Percentiles rank a stretch among this genome's conserved stretches.
Evolutionary conservation across 2,888 invertebrate genomes (phyloP).

Genomic region (Drosophila pseudotakahashii): DNA sequence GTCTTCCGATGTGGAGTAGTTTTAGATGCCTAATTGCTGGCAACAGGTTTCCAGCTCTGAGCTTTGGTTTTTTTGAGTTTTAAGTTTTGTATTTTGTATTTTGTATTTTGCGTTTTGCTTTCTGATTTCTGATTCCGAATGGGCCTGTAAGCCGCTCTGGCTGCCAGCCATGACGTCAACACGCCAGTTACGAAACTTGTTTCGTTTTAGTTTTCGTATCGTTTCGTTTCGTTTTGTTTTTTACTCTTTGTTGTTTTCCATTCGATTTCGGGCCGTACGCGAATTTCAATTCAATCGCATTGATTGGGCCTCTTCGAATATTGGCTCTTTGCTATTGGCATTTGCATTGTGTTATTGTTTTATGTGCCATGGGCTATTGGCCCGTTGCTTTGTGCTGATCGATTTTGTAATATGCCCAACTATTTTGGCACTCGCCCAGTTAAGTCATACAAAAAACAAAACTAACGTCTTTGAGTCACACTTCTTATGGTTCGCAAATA

Average conservation of each 20-base stretch:
- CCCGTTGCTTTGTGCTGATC: constrained; percentile 33
- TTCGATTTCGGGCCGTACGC: constrained; percentile 60
- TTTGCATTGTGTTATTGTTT: constrained; percentile 62
- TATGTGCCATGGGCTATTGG: constrained; percentile 54
- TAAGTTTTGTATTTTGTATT: constrained; percentile 10
- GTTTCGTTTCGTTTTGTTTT: constrained; percentile 67
- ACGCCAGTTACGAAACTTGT: constrained; percentile 81
- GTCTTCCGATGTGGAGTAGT: constrained; percentile 68
- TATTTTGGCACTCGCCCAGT: constrained; percentile 50
- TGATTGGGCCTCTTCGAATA: constrained; percentile 58
- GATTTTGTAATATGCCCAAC: constrained; percentile 68
- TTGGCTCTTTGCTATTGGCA: constrained; percentile 47
- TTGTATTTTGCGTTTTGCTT: constrained; percentile 48
- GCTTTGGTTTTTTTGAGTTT: constrained; percentile 16
- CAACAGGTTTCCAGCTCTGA: constrained; percentile 67
- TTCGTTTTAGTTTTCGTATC: constrained; percentile 63
- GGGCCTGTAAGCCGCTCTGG: constrained; percentile 31
- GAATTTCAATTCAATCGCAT: constrained; percentile 76
- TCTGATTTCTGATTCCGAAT: constrained; percentile 33
- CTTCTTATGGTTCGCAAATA: not conserved
- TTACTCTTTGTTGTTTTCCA: constrained; percentile 44
- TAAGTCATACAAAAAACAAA: constrained; percentile 47
- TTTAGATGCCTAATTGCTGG: constrained; percentile 69
- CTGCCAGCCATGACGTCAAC: constrained; percentile 76
- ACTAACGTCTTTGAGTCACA: not conserved